Base-by-base conservation (phyloP, 2,797 vertebrate genomes). In the Falco columbarius region DNA sequence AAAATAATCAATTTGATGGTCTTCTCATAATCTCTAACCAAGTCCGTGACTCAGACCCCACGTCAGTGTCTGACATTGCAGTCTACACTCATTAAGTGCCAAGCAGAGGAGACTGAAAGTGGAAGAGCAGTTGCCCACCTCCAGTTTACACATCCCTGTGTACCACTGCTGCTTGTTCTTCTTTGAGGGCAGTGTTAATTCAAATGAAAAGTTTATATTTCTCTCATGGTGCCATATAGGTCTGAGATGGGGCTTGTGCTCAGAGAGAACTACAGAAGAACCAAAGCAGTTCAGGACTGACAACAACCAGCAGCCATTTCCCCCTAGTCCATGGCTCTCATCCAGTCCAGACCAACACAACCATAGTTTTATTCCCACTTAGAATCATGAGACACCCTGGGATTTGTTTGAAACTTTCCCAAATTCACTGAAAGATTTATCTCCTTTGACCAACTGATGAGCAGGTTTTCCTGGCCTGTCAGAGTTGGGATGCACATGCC, bases 241-340 rank as follows among this genome's bases (percentile, higher is more conserved):
- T 68, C 56, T 84, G 56, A 36, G 29, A 0, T 58, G 49, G 40
- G 29, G 6, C 40, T 66, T 17, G 40, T 55, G 54, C 81, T 82
- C 29, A 2, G 26, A 26, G 42, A 4, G 38, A 40, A 15, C 7
- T 7, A 5, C 4, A 8, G 3, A 49, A 32, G n/a, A 36, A 19
- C 23, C 0, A 0, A 8, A 62, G 58, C 38, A 17, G 26, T 36
- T 74, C n/a, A 23, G 42, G 30, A 18, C 12, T 11, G 27, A 10
- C 1, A 5, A 0, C 22, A 0, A 0, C 29, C 4, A 3, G 36
- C 40, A 49, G 22, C 23, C 1, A 2, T 26, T 89, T 72, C 42
- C 19, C n/a, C 6, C 32, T 54, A 12, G 22, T 17, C 44, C 4
- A 0, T 34, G 74, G 72, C 17, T 70, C 83, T 86, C 32, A 51